Base-by-base conservation (phyloP, 2,888 invertebrate genomes). In the Drosophila tanythrix region DNA sequence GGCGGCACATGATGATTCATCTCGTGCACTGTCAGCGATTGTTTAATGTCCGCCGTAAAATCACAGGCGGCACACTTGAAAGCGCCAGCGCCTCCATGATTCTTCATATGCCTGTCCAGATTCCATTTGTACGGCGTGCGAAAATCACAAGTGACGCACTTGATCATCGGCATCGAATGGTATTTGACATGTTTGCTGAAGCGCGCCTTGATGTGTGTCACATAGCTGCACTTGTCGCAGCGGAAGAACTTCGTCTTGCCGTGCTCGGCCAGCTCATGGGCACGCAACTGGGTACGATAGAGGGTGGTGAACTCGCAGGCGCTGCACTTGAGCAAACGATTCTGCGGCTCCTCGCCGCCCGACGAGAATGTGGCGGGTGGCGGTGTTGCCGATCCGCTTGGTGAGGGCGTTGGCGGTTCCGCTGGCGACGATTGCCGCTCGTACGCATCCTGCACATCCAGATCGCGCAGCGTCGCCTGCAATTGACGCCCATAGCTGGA, bases 111-210 rank as follows among this genome's bases (percentile, higher is more conserved):
- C 10, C 98, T 95, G 92, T 98, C 98, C 93, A 98, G 94, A 93
- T 98, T 98, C 96, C 98, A 98, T 93, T 96, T 96, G 94, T 97
- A 97, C 11, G 98, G 97, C 25, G 98, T 98, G 76, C 97, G 96
- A 92, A 98, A 99, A 91, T 98, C 97, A 93, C 99, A 99, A 92
- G 97, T 96, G 68, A 96, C 96, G 93, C 98, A 99, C 93, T 98
- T 98, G 83, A 97, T 98, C 96, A 97, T 98, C 85, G 97, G 98
- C 97, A 97, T 97, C 69, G 97, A 97, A 93, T 98, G 98, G 93
- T 98, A 98, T 91, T 97, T 97, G 59, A 98, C 97, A 92, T 98
- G 98, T 92, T 98, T 98, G 70, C 97, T 97, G 92, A 96, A 98
- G 69, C 98, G 95, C 60, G 97, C 96, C 91, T 96, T 96, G 90